Percentiles rank a stretch among this genome's conserved stretches.
These are phyloP conservation scores for Odobenus rosmarus DNA, from an alignment of 2,113 vertebrate genomes.

Conservation along the genomic window DNA sequence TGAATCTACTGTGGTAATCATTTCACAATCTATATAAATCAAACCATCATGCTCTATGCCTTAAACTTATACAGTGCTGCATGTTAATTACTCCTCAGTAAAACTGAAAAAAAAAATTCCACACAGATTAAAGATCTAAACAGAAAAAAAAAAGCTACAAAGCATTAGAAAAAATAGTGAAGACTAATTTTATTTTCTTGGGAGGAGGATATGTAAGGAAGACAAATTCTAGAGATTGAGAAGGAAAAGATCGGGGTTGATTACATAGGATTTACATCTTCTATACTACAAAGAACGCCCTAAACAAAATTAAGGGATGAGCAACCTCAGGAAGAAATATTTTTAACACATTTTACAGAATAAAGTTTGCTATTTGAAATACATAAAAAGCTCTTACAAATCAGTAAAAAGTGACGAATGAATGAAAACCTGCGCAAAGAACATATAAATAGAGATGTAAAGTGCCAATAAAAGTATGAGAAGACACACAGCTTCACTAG, in stretches of 20 bases:
- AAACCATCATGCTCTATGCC: neutral
- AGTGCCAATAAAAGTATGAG: neutral
- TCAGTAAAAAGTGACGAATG: neutral
- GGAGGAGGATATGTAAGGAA: neutral
- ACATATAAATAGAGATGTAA: neutral
- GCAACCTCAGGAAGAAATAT: neutral
- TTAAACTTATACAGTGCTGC: neutral
- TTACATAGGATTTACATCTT: neutral
- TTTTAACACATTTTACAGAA: neutral
- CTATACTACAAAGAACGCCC: neutral
- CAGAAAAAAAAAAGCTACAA: neutral
- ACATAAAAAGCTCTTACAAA: neutral
- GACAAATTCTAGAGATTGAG: neutral
- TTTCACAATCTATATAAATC: neutral
- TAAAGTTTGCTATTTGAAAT: neutral
- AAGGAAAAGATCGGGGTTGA: neutral
- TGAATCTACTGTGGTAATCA: neutral
- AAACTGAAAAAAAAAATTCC: neutral
- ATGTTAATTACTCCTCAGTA: neutral
- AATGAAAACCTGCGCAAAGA: neutral
- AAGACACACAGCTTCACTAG: neutral
- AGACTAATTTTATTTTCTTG: slow-evolving; percentile 25
- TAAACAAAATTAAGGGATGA: neutral
- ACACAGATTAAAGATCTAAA: neutral
- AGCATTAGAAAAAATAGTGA: neutral